A percentile compares a stretch with the other conserved stretches of the same genome.
These are phyloP conservation scores for Dolomedes plantarius DNA, from an alignment of 2,888 invertebrate genomes.

Conservation along the genomic window DNA sequence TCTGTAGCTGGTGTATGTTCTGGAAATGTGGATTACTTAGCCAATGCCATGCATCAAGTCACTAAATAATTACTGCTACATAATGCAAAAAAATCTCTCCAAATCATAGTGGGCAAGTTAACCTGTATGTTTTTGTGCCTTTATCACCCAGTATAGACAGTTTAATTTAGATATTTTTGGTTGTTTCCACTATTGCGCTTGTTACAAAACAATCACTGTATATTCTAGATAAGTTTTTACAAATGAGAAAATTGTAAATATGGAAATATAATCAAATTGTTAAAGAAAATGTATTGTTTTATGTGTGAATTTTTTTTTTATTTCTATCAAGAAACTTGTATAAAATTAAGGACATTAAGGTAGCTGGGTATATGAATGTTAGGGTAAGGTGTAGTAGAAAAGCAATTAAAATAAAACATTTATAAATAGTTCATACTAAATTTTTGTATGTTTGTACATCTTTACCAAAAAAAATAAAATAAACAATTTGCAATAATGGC, in stretches of 20 bases:
- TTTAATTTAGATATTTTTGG: neutral
- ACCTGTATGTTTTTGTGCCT: neutral
- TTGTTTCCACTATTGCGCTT: neutral
- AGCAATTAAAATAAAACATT: no score
- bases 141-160: neutral
- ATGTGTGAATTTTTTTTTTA: no score
- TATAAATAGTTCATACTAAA: no score
- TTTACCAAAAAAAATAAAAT: no score
- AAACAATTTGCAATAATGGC: no score
- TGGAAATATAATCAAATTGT: neutral
- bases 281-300: no score
- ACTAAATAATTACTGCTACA: constrained; percentile 81
- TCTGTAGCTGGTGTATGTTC: constrained; percentile 97
- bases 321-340: no score
- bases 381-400: no score
- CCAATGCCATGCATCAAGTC: constrained; percentile 94
- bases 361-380: no score
- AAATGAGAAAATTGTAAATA: neutral
- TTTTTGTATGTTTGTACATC: no score
- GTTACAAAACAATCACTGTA: neutral
- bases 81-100: neutral
- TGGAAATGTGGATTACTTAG: constrained; percentile 95
- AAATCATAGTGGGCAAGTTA: neutral
- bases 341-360: no score
- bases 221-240: neutral